A percentile compares a stretch with the other conserved stretches of the same genome.
Conservation (phyloP, 2,113 vertebrate genomes). For the Marmota flaviventris region DNA sequence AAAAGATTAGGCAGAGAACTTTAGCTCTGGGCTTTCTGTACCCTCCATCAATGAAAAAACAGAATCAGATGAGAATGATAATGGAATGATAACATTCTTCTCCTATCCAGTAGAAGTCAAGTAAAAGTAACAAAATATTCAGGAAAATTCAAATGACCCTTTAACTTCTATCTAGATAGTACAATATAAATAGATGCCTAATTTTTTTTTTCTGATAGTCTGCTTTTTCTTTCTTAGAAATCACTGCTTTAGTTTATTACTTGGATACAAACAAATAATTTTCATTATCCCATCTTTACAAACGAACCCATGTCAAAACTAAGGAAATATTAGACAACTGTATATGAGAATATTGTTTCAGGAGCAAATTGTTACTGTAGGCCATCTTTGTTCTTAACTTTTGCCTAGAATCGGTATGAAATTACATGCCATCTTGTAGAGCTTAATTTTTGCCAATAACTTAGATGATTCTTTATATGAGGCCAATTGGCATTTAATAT, state of each 20-base stretch:
- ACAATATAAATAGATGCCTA: background rate
- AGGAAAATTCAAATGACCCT: slow-evolving; percentile 39
- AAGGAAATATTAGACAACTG: background rate
- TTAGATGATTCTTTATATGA: background rate
- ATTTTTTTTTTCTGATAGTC: background rate
- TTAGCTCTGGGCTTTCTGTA: background rate
- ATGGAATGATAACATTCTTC: background rate
- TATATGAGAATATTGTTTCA: background rate
- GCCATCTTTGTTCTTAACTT: background rate
- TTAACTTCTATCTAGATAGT: background rate
- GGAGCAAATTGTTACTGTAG: background rate
- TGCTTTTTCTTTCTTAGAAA: background rate
- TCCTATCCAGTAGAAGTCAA: background rate
- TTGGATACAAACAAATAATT: background rate
- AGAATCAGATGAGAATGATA: background rate
- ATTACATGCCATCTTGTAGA: background rate
- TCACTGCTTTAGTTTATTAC: background rate
- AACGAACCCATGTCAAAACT: background rate
- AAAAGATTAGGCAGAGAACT: background rate
- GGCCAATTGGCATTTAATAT: background rate
- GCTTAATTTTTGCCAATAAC: slow-evolving; percentile 29
- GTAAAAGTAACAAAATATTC: slow-evolving; percentile 44
- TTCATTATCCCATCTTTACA: background rate
- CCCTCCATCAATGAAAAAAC: background rate
- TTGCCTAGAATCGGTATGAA: background rate